A percentile compares a stretch with the other conserved stretches of the same genome.
Evolutionary conservation across 2,888 invertebrate species (phyloP).

Genomic region (Drosophila siamana): DNA sequence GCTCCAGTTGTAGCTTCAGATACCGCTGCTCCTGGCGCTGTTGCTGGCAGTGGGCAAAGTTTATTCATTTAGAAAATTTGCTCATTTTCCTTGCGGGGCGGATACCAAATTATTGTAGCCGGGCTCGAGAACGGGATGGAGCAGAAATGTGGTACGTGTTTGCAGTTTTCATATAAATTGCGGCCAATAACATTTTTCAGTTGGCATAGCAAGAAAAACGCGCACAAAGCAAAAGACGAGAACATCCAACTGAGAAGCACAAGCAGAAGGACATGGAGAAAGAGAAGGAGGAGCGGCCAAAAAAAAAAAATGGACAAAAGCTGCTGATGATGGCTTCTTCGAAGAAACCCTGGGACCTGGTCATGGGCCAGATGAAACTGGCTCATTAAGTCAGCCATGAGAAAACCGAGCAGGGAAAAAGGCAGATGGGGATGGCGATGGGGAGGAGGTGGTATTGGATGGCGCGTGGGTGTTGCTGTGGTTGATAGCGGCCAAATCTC

Average conservation of each 20-base stretch:
- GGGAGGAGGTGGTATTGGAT: constrained; percentile 35
- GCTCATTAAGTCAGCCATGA: constrained; percentile 76
- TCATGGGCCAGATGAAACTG: constrained; percentile 58
- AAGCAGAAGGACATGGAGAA: not conserved
- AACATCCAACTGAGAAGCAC: constrained; percentile 31
- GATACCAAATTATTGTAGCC: constrained; percentile 66
- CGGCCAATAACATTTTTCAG: constrained; percentile 82
- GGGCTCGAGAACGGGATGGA: constrained; percentile 6
- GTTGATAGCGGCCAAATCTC: constrained; percentile 56
- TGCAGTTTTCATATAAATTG: constrained; percentile 82
- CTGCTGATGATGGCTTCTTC: constrained; percentile 80
- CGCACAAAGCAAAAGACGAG: constrained; percentile 65
- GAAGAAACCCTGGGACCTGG: constrained; percentile 29
- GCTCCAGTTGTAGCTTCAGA: not conserved
- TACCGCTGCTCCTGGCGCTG: constrained; percentile 14
- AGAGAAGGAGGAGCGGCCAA: constrained; percentile 16
- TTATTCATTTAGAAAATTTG: constrained; percentile 84
- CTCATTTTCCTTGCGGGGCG: constrained; percentile 70
- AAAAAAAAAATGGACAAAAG: constrained; percentile 67
- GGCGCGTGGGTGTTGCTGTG: constrained; percentile 62
- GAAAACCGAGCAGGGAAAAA: constrained; percentile 3
- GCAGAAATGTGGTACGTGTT: constrained; percentile 71
- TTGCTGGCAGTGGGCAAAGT: constrained; percentile 63
- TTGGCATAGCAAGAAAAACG: constrained; percentile 74
- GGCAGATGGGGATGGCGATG: constrained; percentile 7